phyloP scores from a whole-genome alignment of 2,113 vertebrate genomes.

The Hippopotamus amphibius region DNA sequence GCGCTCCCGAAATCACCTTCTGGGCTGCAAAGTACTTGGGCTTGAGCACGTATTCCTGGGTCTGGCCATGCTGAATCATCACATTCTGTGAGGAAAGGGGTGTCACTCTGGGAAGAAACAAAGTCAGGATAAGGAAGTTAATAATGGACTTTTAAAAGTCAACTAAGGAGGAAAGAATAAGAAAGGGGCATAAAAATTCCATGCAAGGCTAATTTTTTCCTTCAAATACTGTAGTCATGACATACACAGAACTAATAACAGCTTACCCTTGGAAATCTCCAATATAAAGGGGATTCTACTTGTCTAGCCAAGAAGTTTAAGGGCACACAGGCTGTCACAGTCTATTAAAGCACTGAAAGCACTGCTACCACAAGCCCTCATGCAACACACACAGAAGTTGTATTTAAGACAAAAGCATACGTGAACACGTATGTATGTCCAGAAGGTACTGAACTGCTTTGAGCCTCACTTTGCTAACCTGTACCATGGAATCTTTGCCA shows the following conservation, averaged over 20 bases:
- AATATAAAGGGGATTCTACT: not conserved
- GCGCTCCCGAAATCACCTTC: conserved; percentile 90
- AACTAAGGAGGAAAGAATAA: conserved; percentile 13
- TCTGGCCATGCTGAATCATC: conserved; percentile 91
- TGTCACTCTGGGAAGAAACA: conserved; percentile 87
- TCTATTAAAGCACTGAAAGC: not conserved
- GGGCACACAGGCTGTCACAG: not conserved
- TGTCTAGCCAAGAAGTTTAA: not conserved
- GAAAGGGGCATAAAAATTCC: not conserved
- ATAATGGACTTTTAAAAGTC: conserved; percentile 32
- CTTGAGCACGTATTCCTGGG: conserved; percentile 94
- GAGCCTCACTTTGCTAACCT: not conserved
- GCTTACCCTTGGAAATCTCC: not conserved
- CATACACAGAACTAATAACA: not conserved
- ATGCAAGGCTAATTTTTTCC: not conserved
- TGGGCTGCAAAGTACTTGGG: conserved; percentile 94
- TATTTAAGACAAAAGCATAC: not conserved
- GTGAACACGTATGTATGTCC: not conserved
- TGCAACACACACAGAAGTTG: not conserved
- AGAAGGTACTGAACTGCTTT: not conserved
- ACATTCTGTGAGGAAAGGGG: conserved; percentile 89
- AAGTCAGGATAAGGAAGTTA: not conserved
- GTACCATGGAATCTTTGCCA: not conserved
- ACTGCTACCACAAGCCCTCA: not conserved
- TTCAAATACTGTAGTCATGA: not conserved